A percentile compares a stretch with the other conserved stretches of the same genome.
Evolutionary conservation across 2,888 invertebrate genomes (phyloP).

Genomic region (Phaonia tiefii): DNA sequence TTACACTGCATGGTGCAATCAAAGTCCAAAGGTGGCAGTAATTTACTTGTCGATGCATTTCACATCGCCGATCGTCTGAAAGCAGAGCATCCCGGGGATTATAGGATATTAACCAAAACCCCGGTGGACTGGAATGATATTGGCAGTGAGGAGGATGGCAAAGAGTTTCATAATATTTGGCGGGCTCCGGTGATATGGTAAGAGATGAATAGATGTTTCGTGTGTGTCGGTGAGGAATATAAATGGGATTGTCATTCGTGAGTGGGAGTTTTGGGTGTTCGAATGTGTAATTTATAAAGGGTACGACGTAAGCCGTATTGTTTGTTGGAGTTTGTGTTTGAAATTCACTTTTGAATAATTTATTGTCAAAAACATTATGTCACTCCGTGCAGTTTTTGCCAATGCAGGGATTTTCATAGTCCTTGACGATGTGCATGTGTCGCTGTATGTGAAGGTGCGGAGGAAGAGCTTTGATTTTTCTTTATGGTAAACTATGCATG

Average conservation of each 20-base stretch:
- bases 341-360: slow-evolving; percentile 40
- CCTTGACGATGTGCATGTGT: background rate
- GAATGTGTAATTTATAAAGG: too few species aligned
- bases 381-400: slow-evolving; percentile 11
- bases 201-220: slow-evolving; percentile 55
- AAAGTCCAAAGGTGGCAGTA: slow-evolving; percentile 84
- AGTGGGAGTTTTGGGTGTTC: background rate
- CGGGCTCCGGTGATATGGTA: slow-evolving; percentile 85
- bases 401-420: slow-evolving; percentile 14
- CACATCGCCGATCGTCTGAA: slow-evolving; percentile 84
- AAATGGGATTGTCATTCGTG: background rate
- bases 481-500: slow-evolving; percentile 41
- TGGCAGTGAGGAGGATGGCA: slow-evolving; percentile 84
- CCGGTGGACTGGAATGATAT: slow-evolving; percentile 88
- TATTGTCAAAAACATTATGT: slow-evolving; percentile 41
- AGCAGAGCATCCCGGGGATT: slow-evolving; percentile 82
- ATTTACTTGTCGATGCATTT: slow-evolving; percentile 86
- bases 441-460: background rate
- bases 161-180: slow-evolving; percentile 84
- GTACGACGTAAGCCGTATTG: too few species aligned
- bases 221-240: background rate
- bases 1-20: slow-evolving; percentile 88
- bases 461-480: slow-evolving; percentile 19
- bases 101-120: slow-evolving; percentile 82
- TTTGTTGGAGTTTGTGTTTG: background rate